A percentile compares a stretch with the other conserved stretches of the same genome.
phyloP scores from a whole-genome alignment of 2,888 invertebrate genomes.

The Dilophus febrilis region DNA sequence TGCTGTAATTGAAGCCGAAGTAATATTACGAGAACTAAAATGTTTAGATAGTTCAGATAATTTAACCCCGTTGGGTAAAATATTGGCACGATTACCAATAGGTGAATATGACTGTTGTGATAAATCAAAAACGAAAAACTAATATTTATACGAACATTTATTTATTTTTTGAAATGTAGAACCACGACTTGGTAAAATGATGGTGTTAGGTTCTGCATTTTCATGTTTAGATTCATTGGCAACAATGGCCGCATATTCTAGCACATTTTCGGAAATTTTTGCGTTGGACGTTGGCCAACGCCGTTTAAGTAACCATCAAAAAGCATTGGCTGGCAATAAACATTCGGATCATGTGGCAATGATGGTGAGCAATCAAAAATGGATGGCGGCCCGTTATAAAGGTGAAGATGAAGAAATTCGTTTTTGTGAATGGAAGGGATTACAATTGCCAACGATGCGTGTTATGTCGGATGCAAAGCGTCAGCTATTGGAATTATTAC shows the following conservation, averaged over 20 bases:
- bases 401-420: constrained; percentile 59
- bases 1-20: constrained; percentile 96
- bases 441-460: constrained; percentile 75
- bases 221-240: constrained; percentile 80
- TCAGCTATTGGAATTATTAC: constrained; percentile 48
- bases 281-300: constrained; percentile 57
- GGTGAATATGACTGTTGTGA: not conserved
- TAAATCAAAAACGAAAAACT: not conserved
- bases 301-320: constrained; percentile 67
- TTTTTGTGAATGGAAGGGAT: constrained; percentile 84
- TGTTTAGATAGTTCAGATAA: constrained; percentile 78
- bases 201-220: constrained; percentile 84
- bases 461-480: constrained; percentile 84
- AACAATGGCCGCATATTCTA: constrained; percentile 87
- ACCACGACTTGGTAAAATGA: constrained; percentile 92
- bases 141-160: too few relatives aligned
- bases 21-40: constrained; percentile 64
- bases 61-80: constrained; percentile 81
- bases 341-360: constrained; percentile 92
- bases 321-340: constrained; percentile 68
- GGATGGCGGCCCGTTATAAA: constrained; percentile 48
- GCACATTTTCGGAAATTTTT: constrained; percentile 91
- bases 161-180: constrained; percentile 32
- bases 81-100: constrained; percentile 85
- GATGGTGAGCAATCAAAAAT: constrained; percentile 78